Percentiles rank a stretch among this genome's conserved stretches.
These are phyloP conservation scores for Hyposmocoma kahamanoa DNA, from an alignment of 1,140 invertebrate genomes.

Conservation along the genomic window DNA sequence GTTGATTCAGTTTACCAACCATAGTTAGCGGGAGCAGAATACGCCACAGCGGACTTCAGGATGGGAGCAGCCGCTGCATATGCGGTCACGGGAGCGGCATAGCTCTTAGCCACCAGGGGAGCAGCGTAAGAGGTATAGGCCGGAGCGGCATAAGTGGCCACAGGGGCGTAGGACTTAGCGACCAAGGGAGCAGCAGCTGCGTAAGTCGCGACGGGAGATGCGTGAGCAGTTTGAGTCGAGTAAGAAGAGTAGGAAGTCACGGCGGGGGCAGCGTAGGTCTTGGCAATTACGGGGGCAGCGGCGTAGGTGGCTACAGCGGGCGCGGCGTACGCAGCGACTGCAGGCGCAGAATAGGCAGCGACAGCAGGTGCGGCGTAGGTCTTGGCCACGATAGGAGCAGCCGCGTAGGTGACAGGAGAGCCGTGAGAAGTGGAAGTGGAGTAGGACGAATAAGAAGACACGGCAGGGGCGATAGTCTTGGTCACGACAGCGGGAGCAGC, in stretches of 20 bases:
- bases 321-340: conserved; percentile 15
- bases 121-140: conserved; percentile 9
- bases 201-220: conserved; percentile 25
- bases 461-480: conserved; percentile 26
- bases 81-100: conserved; percentile 8
- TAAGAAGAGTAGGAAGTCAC: conserved; percentile 14
- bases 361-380: conserved; percentile 20
- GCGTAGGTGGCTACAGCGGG: conserved; percentile 22
- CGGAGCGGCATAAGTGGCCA: conserved; percentile 9
- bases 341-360: conserved; percentile 12
- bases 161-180: conserved; percentile 12
- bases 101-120: not conserved
- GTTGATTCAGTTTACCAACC: conserved; percentile 15
- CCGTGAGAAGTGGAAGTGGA: not conserved
- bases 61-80: conserved; percentile 12
- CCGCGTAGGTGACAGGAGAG: conserved; percentile 30
- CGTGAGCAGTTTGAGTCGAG: conserved; percentile 15
- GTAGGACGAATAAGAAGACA: not conserved
- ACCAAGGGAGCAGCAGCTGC: conserved; percentile 15
- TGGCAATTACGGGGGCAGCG: conserved; percentile 20
- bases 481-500: conserved; percentile 12
- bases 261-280: conserved; percentile 12
- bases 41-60: conserved; percentile 14
- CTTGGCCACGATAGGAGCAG: conserved; percentile 22
- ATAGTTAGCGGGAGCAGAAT: conserved; percentile 15